Evolutionary conservation across 2,113 vertebrate species (phyloP).

Genomic region (Thamnaconus septentrionalis): DNA sequence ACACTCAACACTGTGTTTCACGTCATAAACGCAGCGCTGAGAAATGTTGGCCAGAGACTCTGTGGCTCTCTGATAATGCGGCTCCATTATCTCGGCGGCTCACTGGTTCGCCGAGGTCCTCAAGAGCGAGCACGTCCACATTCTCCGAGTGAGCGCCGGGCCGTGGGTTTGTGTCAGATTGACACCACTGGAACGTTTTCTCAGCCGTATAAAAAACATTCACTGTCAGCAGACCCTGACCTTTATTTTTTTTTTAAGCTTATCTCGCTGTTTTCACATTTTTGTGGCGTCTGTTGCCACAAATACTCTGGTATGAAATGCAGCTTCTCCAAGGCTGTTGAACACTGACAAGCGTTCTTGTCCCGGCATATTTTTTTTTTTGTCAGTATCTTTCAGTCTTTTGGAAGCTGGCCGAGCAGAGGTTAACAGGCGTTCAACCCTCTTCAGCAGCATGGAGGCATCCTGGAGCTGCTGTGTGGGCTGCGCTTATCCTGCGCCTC

Average conservation of each 20-base stretch:
- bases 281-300: constrained; percentile 8
- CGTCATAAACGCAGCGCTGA: constrained; percentile 3
- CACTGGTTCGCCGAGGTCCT: constrained; percentile 36
- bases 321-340: neutral
- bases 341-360: constrained; percentile 16
- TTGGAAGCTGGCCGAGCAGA: constrained; percentile 36
- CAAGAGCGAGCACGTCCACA: constrained; percentile 26
- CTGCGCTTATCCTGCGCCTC: constrained; percentile 36
- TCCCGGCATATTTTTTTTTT: constrained; percentile 11
- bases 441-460: neutral
- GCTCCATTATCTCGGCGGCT: constrained; percentile 56
- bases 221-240: constrained; percentile 28
- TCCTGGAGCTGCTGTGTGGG: constrained; percentile 32
- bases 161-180: constrained; percentile 46
- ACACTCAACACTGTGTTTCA: too few species aligned
- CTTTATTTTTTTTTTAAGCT: constrained; percentile 15
- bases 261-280: neutral
- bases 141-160: constrained; percentile 39
- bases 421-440: neutral
- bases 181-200: constrained; percentile 53
- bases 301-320: constrained; percentile 16
- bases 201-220: constrained; percentile 38
- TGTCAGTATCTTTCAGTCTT: constrained; percentile 16
- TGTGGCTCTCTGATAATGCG: constrained; percentile 43
- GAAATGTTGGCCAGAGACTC: constrained; percentile 33